Base-by-base conservation (phyloP, 2,888 invertebrate species). In the Erannis defoliaria region DNA sequence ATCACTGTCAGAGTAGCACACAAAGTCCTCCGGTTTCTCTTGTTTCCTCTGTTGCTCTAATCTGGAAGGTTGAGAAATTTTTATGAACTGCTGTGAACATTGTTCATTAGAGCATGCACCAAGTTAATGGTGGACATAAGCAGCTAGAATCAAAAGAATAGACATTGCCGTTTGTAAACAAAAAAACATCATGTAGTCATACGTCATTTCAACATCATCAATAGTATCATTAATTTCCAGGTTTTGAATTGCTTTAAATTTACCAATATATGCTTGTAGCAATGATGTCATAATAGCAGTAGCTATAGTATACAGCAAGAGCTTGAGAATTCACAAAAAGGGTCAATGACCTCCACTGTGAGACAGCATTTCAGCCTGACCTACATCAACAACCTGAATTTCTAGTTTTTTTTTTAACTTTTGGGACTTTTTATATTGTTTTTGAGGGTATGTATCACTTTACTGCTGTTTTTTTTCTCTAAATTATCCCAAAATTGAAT, bases 21-120 rank as follows among this genome's bases (percentile, higher is more conserved):
- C 96, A 89, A 98, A 98, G 88, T 98, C 98, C 80, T 98, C 97
- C 0, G 97, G 97, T 78, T 97, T 97, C 70, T 97, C 97, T 0
- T 97, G 96, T 77, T 97, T 97, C 40, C 97, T 90, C 69, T 95
- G 95, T 73, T 96, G 94, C 80, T 97, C 97, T 76, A 95, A 85
- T 69, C 95, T 94, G 81, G n/a, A 57, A 56, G 23, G 9, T 23
- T 23, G 18, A n/a, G 3, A 5, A 40, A 5, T 4, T 19, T 5
- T 6, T 14, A 5, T 35, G n/a, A 35, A 14, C n/a, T n/a, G n/a
- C n/a, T n/a, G n/a, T n/a, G n/a, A 35, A 14, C 14, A n/a, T 35
- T 35, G 35, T 31, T 23, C 5, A 23, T 23, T 23, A 5, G 5
- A 5, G 23, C 23, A 4, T 23, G 23, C 5, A 23, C 23, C 5